Conservation (phyloP, 2,888 invertebrate species). For the Adelognathus sp. region DNA sequence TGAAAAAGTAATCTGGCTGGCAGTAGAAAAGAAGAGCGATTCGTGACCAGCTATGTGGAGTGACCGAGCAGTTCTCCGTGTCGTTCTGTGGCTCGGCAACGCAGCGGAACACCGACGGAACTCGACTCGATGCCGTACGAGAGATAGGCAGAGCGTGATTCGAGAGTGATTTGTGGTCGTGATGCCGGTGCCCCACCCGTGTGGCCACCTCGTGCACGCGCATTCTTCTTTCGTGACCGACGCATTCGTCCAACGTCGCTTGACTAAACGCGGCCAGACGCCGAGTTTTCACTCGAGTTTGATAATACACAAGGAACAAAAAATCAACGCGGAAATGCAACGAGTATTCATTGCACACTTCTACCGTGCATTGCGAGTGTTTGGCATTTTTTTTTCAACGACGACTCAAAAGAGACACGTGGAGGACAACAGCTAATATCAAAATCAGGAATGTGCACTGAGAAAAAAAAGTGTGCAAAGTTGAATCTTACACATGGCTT, state of each 20-base stretch:
- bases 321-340: background rate
- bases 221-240: constrained; percentile 25
- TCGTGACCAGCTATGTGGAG: constrained; percentile 11
- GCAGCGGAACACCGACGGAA: constrained; percentile 20
- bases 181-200: constrained; percentile 25
- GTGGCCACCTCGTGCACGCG: constrained; percentile 1
- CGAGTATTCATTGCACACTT: background rate
- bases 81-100: constrained; percentile 21
- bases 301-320: background rate
- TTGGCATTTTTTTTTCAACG: background rate
- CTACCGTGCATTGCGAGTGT: background rate
- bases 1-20: constrained; percentile 37
- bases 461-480: too few relatives aligned
- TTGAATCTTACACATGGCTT: too few relatives aligned
- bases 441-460: too few relatives aligned
- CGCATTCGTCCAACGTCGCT: constrained; percentile 9
- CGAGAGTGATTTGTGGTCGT: constrained; percentile 34
- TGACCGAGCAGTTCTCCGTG: constrained; percentile 42
- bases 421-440: too few relatives aligned
- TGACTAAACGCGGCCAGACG: background rate
- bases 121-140: constrained; percentile 37
- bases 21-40: constrained; percentile 30
- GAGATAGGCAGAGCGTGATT: constrained; percentile 45
- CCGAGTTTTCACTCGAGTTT: background rate
- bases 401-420: too few relatives aligned